Evolutionary conservation across 2,797 vertebrate genomes (phyloP).

Genomic region (Acipenser ruthenus): DNA sequence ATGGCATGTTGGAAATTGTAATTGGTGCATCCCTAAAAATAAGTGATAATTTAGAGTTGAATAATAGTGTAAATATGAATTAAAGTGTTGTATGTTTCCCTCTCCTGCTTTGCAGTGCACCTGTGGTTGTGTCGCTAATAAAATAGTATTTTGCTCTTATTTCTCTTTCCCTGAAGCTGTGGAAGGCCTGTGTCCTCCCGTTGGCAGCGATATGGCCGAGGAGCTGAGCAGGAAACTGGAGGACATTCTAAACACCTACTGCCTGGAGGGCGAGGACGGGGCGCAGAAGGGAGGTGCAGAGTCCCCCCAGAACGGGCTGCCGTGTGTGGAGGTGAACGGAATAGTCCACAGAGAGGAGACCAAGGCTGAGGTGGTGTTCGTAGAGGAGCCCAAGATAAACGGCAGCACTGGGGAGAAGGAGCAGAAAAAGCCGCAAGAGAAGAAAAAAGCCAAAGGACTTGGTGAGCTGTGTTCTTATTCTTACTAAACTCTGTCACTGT

Average conservation of each 20-base stretch:
- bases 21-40: too few relatives aligned
- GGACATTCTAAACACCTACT: slow-evolving; percentile 92
- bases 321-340: slow-evolving; percentile 68
- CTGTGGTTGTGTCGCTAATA: too few relatives aligned
- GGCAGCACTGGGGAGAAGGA: slow-evolving; percentile 65
- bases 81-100: too few relatives aligned
- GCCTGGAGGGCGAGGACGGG: slow-evolving; percentile 63
- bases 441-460: slow-evolving; percentile 90
- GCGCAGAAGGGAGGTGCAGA: slow-evolving; percentile 40
- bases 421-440: slow-evolving; percentile 80
- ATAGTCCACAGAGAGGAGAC: slow-evolving; percentile 56
- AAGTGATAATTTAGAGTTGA: too few relatives aligned
- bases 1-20: too few relatives aligned
- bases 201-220: slow-evolving; percentile 71
- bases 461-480: slow-evolving; percentile 51
- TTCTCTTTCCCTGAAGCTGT: slow-evolving; percentile 27
- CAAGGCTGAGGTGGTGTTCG: slow-evolving; percentile 38
- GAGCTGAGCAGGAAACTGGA: slow-evolving; percentile 89
- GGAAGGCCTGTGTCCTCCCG: slow-evolving; percentile 27
- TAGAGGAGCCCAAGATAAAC: slow-evolving; percentile 54
- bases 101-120: too few relatives aligned
- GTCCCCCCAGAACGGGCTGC: slow-evolving; percentile 60
- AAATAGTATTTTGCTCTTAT: not conserved
- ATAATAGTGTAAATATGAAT: too few relatives aligned
- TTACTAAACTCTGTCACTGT: not conserved